Base-by-base conservation (phyloP, 30 jellyfish, hydroid and myxozoan species). In the Mastigias papua region DNA sequence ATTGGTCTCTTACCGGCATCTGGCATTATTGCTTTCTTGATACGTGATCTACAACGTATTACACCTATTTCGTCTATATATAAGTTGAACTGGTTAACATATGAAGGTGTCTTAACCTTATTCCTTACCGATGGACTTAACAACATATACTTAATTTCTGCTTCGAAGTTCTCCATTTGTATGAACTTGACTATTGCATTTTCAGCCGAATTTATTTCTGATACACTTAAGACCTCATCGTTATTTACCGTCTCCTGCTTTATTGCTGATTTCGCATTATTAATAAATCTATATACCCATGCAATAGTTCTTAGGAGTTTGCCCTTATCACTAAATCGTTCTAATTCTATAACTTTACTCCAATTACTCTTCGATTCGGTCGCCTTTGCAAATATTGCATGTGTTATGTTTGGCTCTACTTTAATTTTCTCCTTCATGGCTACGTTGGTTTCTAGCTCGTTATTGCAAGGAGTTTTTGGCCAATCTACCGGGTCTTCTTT, bases 181-280 rank as follows among this genome's bases (percentile, higher is more conserved):
- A 73, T 73, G 27, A 49, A 31, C 86, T 46, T 75, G 9, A 75
- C 42, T 49, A 46, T 22, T 29, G 42, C 37, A 34, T 27, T 54
- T 75, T 75, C 86, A 23, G 86, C 86, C 29, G 35, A 17, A 10
- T 42, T 35, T 7, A 75, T 27, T 42, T 75, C 86, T n/a, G 49
- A 31, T 46, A 72, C 86, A 22, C 49, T 65, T 25, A 65, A 27
- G 32, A 27, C 10, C 32, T 26, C 27, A 17, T 48, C 50, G 9
- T 20, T 49, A 34, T 60, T 60, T 5, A 21, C 9, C 6, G 9
- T 10, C 10, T 22, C 11, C 33, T 60, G 10, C 33, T 60, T 60
- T 60, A 9, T 8, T 8, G 72, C 72, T 6, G n/a, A 22, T 60
- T 19, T 60, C 7, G 17, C 8, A 6, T 60, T 60, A 22, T 9